Conservation (phyloP, 2,888 invertebrate species). For the Halictus quadricinctus region DNA sequence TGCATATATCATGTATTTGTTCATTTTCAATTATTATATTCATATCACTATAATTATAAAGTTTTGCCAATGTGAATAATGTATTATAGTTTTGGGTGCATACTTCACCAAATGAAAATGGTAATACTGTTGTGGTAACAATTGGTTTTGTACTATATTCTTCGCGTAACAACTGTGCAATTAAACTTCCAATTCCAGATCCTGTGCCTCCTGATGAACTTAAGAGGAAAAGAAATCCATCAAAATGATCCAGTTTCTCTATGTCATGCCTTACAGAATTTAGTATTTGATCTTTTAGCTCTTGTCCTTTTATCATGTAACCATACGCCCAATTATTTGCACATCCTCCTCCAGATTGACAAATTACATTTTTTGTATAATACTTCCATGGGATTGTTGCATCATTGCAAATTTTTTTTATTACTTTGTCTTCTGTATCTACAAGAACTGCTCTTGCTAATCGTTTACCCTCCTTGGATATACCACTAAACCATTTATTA, state of each 20-base stretch:
- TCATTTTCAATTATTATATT: constrained; percentile 83
- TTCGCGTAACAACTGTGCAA: constrained; percentile 81
- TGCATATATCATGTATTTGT: constrained; percentile 81
- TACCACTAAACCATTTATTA: constrained; percentile 82
- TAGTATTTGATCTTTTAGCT: constrained; percentile 78
- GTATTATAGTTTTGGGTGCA: constrained; percentile 84
- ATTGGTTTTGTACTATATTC: constrained; percentile 83
- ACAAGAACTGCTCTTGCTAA: constrained; percentile 83
- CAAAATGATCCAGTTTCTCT: constrained; percentile 82
- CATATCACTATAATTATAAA: constrained; percentile 81
- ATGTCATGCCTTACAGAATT: constrained; percentile 81
- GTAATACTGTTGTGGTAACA: constrained; percentile 81
- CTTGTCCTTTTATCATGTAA: constrained; percentile 81
- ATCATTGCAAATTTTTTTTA: constrained; percentile 76
- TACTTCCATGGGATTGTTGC: constrained; percentile 77
- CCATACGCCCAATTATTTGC: constrained; percentile 85
- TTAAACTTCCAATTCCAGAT: constrained; percentile 83
- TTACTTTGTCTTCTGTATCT: constrained; percentile 84
- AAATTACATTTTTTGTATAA: constrained; percentile 81
- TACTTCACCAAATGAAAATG: constrained; percentile 83
- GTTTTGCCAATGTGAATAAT: constrained; percentile 82
- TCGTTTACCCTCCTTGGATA: constrained; percentile 75
- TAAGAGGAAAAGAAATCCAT: constrained; percentile 82
- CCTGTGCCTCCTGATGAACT: constrained; percentile 84
- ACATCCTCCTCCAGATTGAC: constrained; percentile 81